Evolutionary conservation across 2,113 vertebrate species (phyloP), one percentile per base, ranked within the genome.

Genomic region (Lutjanus erythropterus): DNA sequence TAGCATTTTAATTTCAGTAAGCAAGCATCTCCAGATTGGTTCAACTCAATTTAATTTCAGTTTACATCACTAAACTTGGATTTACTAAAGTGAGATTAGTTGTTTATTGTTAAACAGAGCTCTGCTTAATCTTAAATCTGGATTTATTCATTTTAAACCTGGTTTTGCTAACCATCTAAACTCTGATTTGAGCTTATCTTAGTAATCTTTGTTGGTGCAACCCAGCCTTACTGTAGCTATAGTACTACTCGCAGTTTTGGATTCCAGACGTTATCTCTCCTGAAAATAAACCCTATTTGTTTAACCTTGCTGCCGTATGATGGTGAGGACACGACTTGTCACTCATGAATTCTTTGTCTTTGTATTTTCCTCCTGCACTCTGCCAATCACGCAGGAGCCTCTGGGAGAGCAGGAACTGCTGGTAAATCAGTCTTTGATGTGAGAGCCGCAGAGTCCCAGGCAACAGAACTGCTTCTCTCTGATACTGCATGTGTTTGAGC

Each of bases 341-440:
- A 75, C 65, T 71, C 41, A 18, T 76, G 71, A 68, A 62, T 81
- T 66, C 29, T 68, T 58, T 27, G 47, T 70, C 60, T 87, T 68
- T 52, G 59, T 41, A 35, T 81, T 71, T 39, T 61, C 49, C 46
- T 53, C 66, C 49, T 68, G 71, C 61, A 6, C 67, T 59, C 71
- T 75, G 87, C 84, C 87, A 87, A 90, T 90, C 89, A 88, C 1
- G 23, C 66, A 35, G 44, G 25, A 62, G 85, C 85, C 82, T 77
- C 65, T 55, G 78, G 78, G 75, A 81, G 76, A 73, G 78, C 46
- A 58, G 69, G 80, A 74, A 72, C 83, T 75, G 84, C 72, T 80
- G 78, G 77, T 69, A 81, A 90, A 89, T 86, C 82, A 41, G 85
- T 49, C 73, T 91, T 90, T 91, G 82, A 93, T 87, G 91, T 76